Evolutionary conservation across 2,797 vertebrate species (phyloP).

Genomic region (Liparis tanakae): DNA sequence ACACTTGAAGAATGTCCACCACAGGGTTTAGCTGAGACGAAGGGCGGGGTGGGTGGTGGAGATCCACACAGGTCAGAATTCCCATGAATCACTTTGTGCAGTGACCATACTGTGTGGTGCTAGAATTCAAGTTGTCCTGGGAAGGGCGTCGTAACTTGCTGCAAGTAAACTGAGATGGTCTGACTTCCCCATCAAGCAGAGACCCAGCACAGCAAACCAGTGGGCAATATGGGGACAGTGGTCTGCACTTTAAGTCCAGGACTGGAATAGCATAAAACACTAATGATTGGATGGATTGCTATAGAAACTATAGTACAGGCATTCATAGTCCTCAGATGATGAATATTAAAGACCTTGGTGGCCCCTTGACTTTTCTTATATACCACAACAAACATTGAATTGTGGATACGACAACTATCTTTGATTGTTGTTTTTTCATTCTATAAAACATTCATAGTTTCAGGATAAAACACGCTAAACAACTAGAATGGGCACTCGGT

Average conservation of each 20-base stretch:
- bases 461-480: not conserved
- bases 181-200: not conserved
- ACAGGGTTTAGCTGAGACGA: conserved; percentile 35
- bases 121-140: conserved; percentile 51
- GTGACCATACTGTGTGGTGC: conserved; percentile 45
- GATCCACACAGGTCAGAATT: conserved; percentile 43
- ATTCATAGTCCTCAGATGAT: not conserved
- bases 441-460: not conserved
- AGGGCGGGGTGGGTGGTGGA: not conserved
- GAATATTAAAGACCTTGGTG: not conserved
- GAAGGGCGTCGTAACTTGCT: conserved; percentile 48
- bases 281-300: not conserved
- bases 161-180: conserved; percentile 1
- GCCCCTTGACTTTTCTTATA: not conserved
- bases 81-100: conserved; percentile 58
- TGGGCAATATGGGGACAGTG: not conserved
- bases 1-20: conserved; percentile 61
- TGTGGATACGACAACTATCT: not conserved
- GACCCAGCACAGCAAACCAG: not conserved
- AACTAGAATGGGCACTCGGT: no score
- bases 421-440: not conserved
- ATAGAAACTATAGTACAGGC: not conserved
- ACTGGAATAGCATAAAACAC: not conserved
- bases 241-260: not conserved
- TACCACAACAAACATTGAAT: not conserved